A percentile compares a stretch with the other conserved stretches of the same genome.
Evolutionary conservation across 2,888 invertebrate species (phyloP).

Genomic region (Dynastes hyllus): DNA sequence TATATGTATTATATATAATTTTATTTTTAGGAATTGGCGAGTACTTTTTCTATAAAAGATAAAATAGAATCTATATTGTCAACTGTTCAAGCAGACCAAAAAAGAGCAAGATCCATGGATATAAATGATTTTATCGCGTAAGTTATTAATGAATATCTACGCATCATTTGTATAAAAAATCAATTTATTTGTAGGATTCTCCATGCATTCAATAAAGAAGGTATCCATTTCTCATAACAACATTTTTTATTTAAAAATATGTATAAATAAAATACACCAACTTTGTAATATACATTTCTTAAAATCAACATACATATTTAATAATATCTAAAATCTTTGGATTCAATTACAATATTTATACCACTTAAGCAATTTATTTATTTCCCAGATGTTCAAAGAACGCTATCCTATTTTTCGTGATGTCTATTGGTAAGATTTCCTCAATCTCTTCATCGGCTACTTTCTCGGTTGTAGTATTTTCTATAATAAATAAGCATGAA

Average conservation of each 20-base stretch:
- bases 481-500: constrained; percentile 30
- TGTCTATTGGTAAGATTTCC: constrained; percentile 48
- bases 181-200: constrained; percentile 72
- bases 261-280: constrained; percentile 51
- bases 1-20: not conserved
- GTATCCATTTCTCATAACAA: constrained; percentile 90
- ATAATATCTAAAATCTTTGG: constrained; percentile 59
- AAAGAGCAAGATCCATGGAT: constrained; percentile 94
- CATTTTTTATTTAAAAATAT: constrained; percentile 51
- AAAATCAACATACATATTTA: constrained; percentile 56
- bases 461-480: constrained; percentile 1
- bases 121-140: constrained; percentile 94
- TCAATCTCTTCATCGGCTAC: constrained; percentile 32
- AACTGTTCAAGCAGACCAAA: constrained; percentile 80
- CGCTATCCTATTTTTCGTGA: constrained; percentile 49
- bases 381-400: constrained; percentile 49
- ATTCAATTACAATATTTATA: constrained; percentile 53
- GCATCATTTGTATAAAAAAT: constrained; percentile 22
- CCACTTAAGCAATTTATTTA: constrained; percentile 31
- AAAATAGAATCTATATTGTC: constrained; percentile 85
- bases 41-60: constrained; percentile 87
- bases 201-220: constrained; percentile 91
- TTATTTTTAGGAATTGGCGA: constrained; percentile 79
- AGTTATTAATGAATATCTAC: constrained; percentile 56
- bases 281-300: constrained; percentile 43